These are phyloP conservation scores for Trisateles emortualis DNA, from an alignment of 2,888 invertebrate genomes.

Conservation along the genomic window DNA sequence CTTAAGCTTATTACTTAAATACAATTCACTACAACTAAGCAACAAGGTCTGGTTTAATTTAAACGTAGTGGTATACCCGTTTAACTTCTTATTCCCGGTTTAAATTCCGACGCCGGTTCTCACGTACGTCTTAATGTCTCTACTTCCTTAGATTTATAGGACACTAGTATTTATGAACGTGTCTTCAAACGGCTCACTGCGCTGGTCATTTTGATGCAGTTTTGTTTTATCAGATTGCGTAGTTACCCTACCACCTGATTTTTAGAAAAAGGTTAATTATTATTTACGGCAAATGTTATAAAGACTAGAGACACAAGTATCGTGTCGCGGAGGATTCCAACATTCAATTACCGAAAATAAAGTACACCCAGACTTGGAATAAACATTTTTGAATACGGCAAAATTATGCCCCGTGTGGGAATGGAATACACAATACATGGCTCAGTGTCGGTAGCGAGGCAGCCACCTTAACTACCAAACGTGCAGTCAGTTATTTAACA, in stretches of 20 bases:
- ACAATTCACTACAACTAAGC: background rate
- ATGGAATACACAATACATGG: too few relatives aligned
- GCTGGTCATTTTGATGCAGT: slow-evolving; percentile 36
- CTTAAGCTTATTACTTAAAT: background rate
- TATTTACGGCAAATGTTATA: too few relatives aligned
- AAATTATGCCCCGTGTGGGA: too few relatives aligned
- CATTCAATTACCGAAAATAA: too few relatives aligned
- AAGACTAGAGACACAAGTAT: too few relatives aligned
- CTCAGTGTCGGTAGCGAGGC: too few relatives aligned
- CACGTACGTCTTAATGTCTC: slow-evolving; percentile 71
- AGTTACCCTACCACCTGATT: background rate
- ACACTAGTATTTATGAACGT: slow-evolving; percentile 68
- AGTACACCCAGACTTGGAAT: too few relatives aligned
- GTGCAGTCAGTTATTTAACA: too few relatives aligned
- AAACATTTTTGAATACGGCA: too few relatives aligned
- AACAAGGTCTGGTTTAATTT: slow-evolving; percentile 54
- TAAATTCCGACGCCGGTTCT: slow-evolving; percentile 65
- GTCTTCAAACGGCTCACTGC: slow-evolving; percentile 42
- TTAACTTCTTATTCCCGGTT: slow-evolving; percentile 70
- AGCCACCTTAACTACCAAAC: too few relatives aligned
- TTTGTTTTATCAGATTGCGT: slow-evolving; percentile 18
- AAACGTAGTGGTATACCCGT: slow-evolving; percentile 61
- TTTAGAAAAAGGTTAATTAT: too few relatives aligned
- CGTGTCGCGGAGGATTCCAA: too few relatives aligned
- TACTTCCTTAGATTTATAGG: slow-evolving; percentile 68